Evolutionary conservation across 2,888 invertebrate species (phyloP).

Genomic region (Cyclophora punctaria): DNA sequence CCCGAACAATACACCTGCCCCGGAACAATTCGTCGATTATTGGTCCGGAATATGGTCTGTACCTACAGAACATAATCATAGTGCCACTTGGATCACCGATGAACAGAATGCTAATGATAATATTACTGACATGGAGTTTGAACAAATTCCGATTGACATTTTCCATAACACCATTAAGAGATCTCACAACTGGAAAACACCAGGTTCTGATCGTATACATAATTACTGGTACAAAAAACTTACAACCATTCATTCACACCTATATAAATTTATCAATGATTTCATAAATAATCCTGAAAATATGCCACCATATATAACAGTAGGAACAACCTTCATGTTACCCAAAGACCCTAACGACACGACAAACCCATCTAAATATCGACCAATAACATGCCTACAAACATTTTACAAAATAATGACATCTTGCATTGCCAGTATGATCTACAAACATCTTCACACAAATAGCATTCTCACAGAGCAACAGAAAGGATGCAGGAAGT

Average conservation of each 20-base stretch:
- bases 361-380: conserved; percentile 18
- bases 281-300: conserved; percentile 5
- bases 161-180: too few relatives aligned
- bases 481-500: conserved; percentile 18
- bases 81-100: too few relatives aligned
- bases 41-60: too few relatives aligned
- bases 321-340: conserved; percentile 16
- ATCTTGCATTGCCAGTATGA: conserved; percentile 13
- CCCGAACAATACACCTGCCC: too few relatives aligned
- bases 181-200: conserved; percentile 15
- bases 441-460: conserved; percentile 10
- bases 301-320: conserved; percentile 10
- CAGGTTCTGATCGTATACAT: too few relatives aligned
- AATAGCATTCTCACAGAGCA: conserved; percentile 18
- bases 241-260: neutral
- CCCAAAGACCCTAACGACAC: conserved; percentile 15
- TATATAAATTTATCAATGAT: conserved; percentile 6
- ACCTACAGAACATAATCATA: too few relatives aligned
- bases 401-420: conserved; percentile 22
- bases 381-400: conserved; percentile 24
- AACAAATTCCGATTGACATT: too few relatives aligned
- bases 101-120: too few relatives aligned
- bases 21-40: too few relatives aligned
- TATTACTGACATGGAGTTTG: too few relatives aligned
- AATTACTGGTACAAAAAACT: conserved; percentile 6